A percentile compares a stretch with the other conserved stretches of the same genome.
phyloP scores from a whole-genome alignment of 2,113 vertebrate genomes.

The Aptenodytes forsteri region DNA sequence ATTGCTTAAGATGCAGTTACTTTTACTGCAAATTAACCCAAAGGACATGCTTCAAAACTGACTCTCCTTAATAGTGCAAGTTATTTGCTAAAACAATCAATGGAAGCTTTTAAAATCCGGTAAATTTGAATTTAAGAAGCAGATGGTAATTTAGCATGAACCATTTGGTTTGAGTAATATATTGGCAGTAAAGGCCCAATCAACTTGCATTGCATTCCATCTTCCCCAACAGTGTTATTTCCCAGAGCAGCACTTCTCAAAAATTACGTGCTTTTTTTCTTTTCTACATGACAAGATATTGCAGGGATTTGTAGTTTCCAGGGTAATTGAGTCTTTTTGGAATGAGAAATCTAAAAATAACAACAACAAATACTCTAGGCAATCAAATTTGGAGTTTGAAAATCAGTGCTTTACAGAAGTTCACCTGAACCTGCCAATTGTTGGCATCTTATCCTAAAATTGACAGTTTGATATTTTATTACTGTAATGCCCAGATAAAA shows the following conservation, averaged over 20 bases:
- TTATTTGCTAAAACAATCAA: conserved; percentile 46
- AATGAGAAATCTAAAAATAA: conserved; percentile 22
- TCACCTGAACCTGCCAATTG: neutral
- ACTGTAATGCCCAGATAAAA: neutral
- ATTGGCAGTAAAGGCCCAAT: conserved; percentile 49
- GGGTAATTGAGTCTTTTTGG: conserved; percentile 30
- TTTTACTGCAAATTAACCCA: conserved; percentile 52
- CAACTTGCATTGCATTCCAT: conserved; percentile 23
- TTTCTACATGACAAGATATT: conserved; percentile 40
- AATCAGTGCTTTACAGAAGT: neutral
- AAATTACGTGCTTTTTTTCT: conserved; percentile 47
- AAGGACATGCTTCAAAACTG: neutral
- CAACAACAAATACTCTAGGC: conserved; percentile 11
- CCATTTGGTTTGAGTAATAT: conserved; percentile 63
- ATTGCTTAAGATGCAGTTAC: conserved; percentile 41
- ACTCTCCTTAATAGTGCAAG: neutral
- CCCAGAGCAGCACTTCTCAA: conserved; percentile 54
- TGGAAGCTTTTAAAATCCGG: conserved; percentile 56
- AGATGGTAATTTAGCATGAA: conserved; percentile 64
- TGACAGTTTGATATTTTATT: neutral
- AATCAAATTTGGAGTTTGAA: neutral
- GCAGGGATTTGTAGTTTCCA: conserved; percentile 53
- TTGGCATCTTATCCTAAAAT: neutral
- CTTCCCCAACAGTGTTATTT: conserved; percentile 48
- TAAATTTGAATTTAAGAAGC: conserved; percentile 45